Percentiles rank a stretch among this genome's conserved stretches.
phyloP scores from a whole-genome alignment of 2,888 invertebrate genomes.

The Pachydiplax longipennis region DNA sequence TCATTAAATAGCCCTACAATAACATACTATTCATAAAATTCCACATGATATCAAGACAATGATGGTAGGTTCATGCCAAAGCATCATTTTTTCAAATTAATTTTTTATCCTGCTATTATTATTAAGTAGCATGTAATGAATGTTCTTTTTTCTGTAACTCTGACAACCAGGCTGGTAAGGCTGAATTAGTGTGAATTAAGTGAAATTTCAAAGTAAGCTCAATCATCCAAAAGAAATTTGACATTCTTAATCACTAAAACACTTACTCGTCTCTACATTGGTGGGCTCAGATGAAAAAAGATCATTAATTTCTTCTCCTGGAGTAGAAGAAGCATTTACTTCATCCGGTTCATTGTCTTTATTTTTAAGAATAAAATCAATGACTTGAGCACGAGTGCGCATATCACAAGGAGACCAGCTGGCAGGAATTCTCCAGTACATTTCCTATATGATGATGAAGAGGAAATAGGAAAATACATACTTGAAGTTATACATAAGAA shows the following conservation, averaged over 20 bases:
- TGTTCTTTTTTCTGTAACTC: too few relatives aligned
- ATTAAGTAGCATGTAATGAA: too few relatives aligned
- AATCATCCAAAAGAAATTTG: neutral
- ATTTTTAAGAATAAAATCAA: slow-evolving; percentile 5
- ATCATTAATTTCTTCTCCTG: neutral
- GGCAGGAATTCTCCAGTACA: slow-evolving; percentile 86
- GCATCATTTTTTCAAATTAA: too few relatives aligned
- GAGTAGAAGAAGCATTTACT: neutral
- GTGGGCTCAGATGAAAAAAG: neutral
- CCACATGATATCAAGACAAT: too few relatives aligned
- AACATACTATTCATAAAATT: too few relatives aligned
- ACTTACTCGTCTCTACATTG: neutral
- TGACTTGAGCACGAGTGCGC: slow-evolving; percentile 55
- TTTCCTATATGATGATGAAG: slow-evolving; percentile 67
- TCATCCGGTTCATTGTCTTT: neutral
- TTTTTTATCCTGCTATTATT: too few relatives aligned
- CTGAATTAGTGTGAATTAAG: too few relatives aligned
- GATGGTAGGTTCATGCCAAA: too few relatives aligned
- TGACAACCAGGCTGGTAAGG: too few relatives aligned
- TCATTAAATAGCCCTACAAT: too few relatives aligned
- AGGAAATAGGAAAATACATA: neutral
- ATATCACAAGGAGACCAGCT: slow-evolving; percentile 64
- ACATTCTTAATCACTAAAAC: neutral
- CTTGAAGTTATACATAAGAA: neutral
- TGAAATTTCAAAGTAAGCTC: neutral